These are phyloP conservation scores for Tholera decimalis DNA, from an alignment of 2,888 invertebrate species.

Conservation along the genomic window DNA sequence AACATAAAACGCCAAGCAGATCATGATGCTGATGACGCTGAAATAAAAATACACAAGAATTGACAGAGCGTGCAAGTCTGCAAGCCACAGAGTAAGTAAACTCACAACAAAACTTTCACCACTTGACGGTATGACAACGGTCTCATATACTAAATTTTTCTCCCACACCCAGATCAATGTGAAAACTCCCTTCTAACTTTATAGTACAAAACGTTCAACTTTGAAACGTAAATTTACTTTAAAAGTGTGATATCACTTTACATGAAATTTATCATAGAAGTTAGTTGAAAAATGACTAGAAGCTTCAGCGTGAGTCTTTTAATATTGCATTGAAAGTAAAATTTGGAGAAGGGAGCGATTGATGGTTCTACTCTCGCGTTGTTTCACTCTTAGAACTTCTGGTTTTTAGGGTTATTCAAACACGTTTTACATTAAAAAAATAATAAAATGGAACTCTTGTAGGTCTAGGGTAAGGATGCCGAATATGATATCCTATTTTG, in stretches of 20 bases:
- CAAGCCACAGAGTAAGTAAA: constrained; percentile 22
- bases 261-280: constrained; percentile 67
- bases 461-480: no score
- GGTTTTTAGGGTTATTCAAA: no score
- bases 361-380: constrained; percentile 43
- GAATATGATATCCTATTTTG: no score
- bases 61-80: neutral
- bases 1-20: no score
- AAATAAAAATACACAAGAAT: neutral
- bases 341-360: constrained; percentile 45
- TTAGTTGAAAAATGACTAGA: constrained; percentile 69
- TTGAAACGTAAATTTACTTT: constrained; percentile 63
- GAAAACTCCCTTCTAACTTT: constrained; percentile 36
- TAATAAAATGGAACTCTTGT: no score
- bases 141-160: constrained; percentile 32
- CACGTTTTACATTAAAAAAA: no score
- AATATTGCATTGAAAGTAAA: constrained; percentile 65
- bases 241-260: constrained; percentile 67
- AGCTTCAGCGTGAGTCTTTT: constrained; percentile 53
- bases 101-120: neutral
- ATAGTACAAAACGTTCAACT: constrained; percentile 30
- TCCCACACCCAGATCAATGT: constrained; percentile 14
- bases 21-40: no score
- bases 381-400: no score
- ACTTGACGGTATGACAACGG: constrained; percentile 19